Base-by-base conservation (phyloP, 2,113 vertebrate species). In the Apus apus region DNA sequence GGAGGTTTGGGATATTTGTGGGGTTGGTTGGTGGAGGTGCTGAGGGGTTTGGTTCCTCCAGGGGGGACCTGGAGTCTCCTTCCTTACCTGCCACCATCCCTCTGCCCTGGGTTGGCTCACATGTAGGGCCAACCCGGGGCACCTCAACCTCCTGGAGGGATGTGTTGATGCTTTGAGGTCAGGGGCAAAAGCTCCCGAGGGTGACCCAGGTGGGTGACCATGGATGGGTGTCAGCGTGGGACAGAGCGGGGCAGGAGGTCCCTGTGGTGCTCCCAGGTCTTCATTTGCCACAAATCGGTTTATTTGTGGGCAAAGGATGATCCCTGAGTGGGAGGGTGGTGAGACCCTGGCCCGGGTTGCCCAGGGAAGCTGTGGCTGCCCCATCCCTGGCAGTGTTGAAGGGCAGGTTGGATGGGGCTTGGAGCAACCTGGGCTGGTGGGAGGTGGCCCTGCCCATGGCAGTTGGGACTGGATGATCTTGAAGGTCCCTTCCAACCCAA, bases 171-270 rank as follows among this genome's bases (percentile, higher is more conserved):
- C 74, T 85, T 12, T 40, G 57, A 67, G 67, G 22, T 19, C 20
- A 8, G 73, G 45, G 84, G 3, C 20, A 9, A 26, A 71, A 36
- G 70, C 86, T 74, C 40, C 6, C 9, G 38, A 11, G 50, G 45
- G 11, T 25, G 14, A 34, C 13, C 53, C 0, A 11, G 32, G 86
- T 16, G 38, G 60, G 25, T 16, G 25, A 11, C 40, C 46, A 0
- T 0, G 43, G 36, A 10, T 25, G 40, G 73, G 26, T 46, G 64
- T 9, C 21, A 19, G 16, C 0, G 14, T 2, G 54, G 73, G 53
- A 11, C 43, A 18, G 62, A 19, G 13, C 0, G 3, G 32, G 26
- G 8, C 9, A 23, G 60, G 56, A 22, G 13, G 34, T 56, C 32
- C 22, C 85, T 2, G 2, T 4, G 74, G 13, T 1, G 56, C 46